A percentile compares a stretch with the other conserved stretches of the same genome.
Conservation (phyloP, 2,113 vertebrate species). For the Myotis lucifugus region DNA sequence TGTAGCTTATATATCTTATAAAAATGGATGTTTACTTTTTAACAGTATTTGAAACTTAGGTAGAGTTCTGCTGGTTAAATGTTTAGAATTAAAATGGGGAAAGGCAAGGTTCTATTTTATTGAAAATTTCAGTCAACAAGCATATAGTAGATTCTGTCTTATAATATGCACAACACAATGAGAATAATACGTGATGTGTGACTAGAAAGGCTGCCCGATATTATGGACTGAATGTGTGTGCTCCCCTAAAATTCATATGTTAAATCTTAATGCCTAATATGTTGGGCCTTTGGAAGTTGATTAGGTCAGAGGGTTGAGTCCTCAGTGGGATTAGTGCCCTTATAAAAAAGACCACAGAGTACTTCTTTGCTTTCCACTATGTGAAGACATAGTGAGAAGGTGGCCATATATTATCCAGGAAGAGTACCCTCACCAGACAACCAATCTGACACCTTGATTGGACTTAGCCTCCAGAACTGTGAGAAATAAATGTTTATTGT, state of each 20-base stretch:
- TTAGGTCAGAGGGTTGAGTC: neutral
- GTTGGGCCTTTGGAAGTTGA: neutral
- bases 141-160: neutral
- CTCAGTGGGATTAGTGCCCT: neutral
- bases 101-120: neutral
- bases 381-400: neutral
- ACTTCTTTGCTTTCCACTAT: neutral
- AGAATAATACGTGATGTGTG: neutral
- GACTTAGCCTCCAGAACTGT: neutral
- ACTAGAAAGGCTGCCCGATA: neutral
- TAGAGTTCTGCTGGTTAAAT: slow-evolving; percentile 21
- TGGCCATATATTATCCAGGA: neutral
- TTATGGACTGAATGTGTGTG: neutral
- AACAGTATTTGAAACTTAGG: neutral
- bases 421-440: neutral
- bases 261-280: neutral
- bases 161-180: neutral
- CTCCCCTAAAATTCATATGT: neutral
- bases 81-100: slow-evolving; percentile 46
- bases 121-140: neutral
- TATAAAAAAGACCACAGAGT: neutral
- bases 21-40: slow-evolving; percentile 52
- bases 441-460: neutral
- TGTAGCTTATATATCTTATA: neutral
- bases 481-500: neutral